These are phyloP conservation scores for Propsilocerus akamusi DNA, from an alignment of 1,140 invertebrate genomes.

Conservation along the genomic window DNA sequence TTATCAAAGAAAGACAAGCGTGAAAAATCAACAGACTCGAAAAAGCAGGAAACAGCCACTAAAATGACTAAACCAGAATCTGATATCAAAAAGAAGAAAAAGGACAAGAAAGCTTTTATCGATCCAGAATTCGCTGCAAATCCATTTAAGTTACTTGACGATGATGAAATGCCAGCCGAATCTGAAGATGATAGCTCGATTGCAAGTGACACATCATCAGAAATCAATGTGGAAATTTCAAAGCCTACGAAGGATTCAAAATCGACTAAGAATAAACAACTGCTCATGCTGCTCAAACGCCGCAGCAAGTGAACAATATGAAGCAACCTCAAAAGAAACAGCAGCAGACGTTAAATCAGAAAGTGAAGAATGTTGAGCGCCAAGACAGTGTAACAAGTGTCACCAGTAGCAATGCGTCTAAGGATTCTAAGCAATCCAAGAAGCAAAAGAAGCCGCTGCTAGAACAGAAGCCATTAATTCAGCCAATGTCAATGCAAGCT, in stretches of 20 bases:
- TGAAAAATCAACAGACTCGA: too few species aligned
- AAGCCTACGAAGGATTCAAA: background rate
- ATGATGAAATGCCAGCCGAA: background rate
- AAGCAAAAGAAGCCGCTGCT: background rate
- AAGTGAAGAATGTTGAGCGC: background rate
- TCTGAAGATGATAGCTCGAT: background rate
- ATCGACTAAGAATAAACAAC: background rate
- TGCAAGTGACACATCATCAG: background rate
- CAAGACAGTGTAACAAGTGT: background rate
- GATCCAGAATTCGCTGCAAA: background rate
- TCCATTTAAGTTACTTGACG: background rate
- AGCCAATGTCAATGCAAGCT: background rate
- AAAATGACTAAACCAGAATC: too few species aligned
- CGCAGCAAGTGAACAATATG: too few species aligned
- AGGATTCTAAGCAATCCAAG: background rate
- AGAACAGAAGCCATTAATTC: background rate
- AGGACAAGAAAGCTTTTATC: background rate
- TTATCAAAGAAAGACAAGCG: too few species aligned
- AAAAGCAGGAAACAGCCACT: constrained; percentile 13
- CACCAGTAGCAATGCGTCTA: background rate
- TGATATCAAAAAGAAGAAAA: constrained; percentile 13
- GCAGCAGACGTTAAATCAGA: background rate
- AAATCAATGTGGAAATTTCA: background rate
- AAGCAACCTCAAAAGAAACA: background rate
- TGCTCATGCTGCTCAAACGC: background rate